phyloP scores from a whole-genome alignment of 2,888 invertebrate species.

The Rhamnusium bicolor region DNA sequence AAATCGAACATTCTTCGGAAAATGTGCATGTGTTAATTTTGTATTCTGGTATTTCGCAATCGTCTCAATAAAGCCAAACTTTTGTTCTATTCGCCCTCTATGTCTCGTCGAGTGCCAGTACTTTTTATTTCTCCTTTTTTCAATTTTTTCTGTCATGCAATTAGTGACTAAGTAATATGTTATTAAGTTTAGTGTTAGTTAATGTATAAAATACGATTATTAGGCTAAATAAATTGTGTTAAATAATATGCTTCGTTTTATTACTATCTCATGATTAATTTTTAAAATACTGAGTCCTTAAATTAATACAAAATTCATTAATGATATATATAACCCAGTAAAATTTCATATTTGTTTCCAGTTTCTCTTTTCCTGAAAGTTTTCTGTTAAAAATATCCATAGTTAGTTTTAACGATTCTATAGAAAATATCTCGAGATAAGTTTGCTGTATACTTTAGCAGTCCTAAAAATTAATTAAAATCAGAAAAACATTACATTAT shows the following conservation, averaged over 20 bases:
- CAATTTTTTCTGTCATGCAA: constrained; percentile 13
- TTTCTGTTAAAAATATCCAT: too few species aligned
- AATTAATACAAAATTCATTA: too few species aligned
- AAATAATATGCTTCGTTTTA: constrained; percentile 26
- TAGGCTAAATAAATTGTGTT: constrained; percentile 31
- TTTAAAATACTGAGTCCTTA: too few species aligned
- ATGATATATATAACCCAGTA: too few species aligned
- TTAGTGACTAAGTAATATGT: constrained; percentile 24
- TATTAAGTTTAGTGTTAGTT: constrained; percentile 7
- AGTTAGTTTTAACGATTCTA: too few species aligned
- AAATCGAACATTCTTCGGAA: too few species aligned
- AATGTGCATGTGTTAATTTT: too few species aligned
- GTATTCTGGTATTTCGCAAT: too few species aligned
- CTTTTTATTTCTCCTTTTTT: not conserved
- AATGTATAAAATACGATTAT: constrained; percentile 25
- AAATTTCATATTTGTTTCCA: too few species aligned
- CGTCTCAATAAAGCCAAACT: too few species aligned
- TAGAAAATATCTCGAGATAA: constrained; percentile 7
- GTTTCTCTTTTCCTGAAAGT: too few species aligned
- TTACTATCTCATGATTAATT: not conserved
- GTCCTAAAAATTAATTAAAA: constrained; percentile 31
- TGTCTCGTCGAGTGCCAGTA: constrained; percentile 9
- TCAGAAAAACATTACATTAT: not conserved
- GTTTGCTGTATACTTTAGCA: not conserved
- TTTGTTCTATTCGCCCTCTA: constrained; percentile 1